phyloP scores from a whole-genome alignment of 2,113 vertebrate genomes.

The Uria lomvia region DNA sequence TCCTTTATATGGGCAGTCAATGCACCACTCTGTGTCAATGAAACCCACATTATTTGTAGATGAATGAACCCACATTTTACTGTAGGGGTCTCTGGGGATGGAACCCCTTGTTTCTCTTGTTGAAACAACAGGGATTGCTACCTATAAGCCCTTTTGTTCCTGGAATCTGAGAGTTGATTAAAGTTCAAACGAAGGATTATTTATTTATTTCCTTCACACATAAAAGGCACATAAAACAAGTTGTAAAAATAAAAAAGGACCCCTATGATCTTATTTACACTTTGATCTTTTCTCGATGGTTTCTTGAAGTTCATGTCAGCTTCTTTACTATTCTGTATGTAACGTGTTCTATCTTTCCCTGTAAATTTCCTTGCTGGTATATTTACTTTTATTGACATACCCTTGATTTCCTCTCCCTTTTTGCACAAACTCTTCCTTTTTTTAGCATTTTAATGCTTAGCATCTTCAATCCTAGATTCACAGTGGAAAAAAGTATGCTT shows the following conservation, averaged over 20 bases:
- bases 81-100: neutral
- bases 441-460: neutral
- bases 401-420: neutral
- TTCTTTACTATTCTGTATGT: neutral
- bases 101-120: neutral
- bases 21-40: neutral
- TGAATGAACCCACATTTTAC: neutral
- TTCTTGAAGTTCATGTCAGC: constrained; percentile 41
- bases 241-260: constrained; percentile 34
- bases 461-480: neutral
- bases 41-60: neutral
- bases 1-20: neutral
- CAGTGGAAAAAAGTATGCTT: neutral
- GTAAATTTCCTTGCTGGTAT: neutral
- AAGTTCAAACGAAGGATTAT: constrained; percentile 56
- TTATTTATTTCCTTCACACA: constrained; percentile 60
- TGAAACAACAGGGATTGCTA: constrained; percentile 33
- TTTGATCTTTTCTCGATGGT: constrained; percentile 49
- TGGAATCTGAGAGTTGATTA: constrained; percentile 41
- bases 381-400: neutral
- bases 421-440: neutral
- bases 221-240: constrained; percentile 61
- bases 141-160: constrained; percentile 43
- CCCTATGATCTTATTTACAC: constrained; percentile 52
- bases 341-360: neutral